These are phyloP conservation scores for Acipenser transmontanus DNA, from an alignment of 2,797 vertebrate species.

Conservation along the genomic window DNA sequence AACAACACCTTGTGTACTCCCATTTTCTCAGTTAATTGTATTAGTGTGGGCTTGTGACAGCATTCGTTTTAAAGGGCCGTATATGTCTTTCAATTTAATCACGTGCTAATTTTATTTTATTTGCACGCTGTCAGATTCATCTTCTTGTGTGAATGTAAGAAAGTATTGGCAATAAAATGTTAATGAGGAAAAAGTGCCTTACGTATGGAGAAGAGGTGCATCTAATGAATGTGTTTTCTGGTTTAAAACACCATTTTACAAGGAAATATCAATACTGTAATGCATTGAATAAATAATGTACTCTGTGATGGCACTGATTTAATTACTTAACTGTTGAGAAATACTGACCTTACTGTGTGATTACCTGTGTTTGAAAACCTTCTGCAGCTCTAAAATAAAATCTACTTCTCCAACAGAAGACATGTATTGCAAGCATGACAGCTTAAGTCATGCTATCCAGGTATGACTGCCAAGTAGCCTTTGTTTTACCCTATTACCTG, in stretches of 20 bases:
- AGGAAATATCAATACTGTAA: too few relatives aligned
- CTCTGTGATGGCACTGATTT: too few relatives aligned
- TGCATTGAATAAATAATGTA: too few relatives aligned
- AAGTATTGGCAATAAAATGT: slow-evolving; percentile 13
- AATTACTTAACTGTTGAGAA: too few relatives aligned
- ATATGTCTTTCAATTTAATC: neutral
- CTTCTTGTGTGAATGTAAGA: neutral
- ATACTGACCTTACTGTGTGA: too few relatives aligned
- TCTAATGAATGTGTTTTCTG: neutral
- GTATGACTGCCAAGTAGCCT: too few relatives aligned
- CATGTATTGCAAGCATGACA: too few relatives aligned
- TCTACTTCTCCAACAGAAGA: too few relatives aligned
- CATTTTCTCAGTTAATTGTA: slow-evolving; percentile 2
- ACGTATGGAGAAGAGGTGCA: slow-evolving; percentile 10
- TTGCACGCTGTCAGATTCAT: neutral
- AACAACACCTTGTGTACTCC: slow-evolving; percentile 2
- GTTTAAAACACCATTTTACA: neutral
- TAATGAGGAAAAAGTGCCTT: slow-evolving; percentile 26
- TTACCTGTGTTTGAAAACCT: too few relatives aligned
- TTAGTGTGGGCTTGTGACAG: neutral
- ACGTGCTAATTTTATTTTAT: slow-evolving; percentile 2
- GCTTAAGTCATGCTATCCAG: too few relatives aligned
- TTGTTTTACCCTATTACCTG: too few relatives aligned
- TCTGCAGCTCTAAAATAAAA: too few relatives aligned
- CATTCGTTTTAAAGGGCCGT: neutral